Conservation (phyloP, 2,797 vertebrate species). For the Brotogeris chrysoptera region DNA sequence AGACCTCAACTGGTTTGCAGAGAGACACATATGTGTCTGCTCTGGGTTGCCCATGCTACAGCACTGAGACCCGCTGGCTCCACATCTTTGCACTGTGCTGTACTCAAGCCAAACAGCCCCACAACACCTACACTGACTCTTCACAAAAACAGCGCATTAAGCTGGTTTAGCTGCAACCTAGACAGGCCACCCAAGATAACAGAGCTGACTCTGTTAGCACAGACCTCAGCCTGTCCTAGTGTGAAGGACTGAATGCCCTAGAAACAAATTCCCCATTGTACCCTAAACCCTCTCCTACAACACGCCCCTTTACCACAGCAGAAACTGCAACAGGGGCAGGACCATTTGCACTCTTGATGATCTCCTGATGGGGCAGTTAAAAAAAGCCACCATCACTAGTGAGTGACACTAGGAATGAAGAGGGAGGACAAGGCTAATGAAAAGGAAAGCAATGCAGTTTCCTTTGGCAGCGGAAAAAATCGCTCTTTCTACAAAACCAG, state of each 20-base stretch:
- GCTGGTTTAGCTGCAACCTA: background rate
- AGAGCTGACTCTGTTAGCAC: background rate
- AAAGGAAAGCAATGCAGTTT: background rate
- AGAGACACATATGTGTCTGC: background rate
- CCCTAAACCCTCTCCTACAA: background rate
- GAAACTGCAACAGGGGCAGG: background rate
- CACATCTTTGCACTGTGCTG: background rate
- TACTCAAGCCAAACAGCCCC: background rate
- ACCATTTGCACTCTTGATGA: background rate
- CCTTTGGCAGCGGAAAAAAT: background rate
- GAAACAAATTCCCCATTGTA: background rate
- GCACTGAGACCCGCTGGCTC: background rate
- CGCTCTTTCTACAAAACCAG: background rate
- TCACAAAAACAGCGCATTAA: background rate
- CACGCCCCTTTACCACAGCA: background rate
- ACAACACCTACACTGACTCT: rapidly evolving
- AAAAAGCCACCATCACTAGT: background rate
- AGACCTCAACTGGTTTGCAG: background rate
- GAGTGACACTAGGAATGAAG: background rate
- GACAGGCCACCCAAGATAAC: rapidly evolving
- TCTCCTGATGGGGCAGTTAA: background rate
- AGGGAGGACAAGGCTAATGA: background rate
- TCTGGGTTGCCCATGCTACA: background rate
- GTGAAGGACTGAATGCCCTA: background rate
- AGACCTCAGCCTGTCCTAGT: background rate